Conservation (phyloP, 2,113 vertebrate species). For the Hemichromis elongatus region DNA sequence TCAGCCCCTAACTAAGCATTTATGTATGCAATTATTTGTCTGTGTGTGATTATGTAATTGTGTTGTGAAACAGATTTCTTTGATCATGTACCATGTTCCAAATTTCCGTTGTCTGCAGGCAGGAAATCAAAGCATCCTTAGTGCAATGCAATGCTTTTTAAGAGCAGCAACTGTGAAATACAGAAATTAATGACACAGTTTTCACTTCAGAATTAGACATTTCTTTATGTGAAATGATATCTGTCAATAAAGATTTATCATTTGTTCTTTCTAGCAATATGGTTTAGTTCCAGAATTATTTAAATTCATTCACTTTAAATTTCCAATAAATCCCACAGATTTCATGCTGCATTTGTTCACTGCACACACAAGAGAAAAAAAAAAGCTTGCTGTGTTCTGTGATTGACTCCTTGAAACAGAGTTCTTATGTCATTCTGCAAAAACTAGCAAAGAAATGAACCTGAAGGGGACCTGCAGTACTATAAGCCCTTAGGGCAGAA, state of each 20-base stretch:
- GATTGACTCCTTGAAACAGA: not conserved
- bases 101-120: slow-evolving; percentile 29
- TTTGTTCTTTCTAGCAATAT: not conserved
- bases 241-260: not conserved
- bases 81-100: slow-evolving; percentile 41
- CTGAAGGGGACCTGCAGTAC: not conserved
- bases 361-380: not conserved
- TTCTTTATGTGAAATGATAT: not conserved
- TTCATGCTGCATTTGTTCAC: slow-evolving; percentile 1
- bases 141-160: not conserved
- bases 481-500: not conserved
- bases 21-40: not conserved
- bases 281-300: not conserved
- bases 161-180: slow-evolving; percentile 22
- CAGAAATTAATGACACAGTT: slow-evolving; percentile 25
- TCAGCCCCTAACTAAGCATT: not conserved
- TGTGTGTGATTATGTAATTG: not conserved
- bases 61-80: slow-evolving; percentile 11
- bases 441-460: not conserved
- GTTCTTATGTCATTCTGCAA: not conserved
- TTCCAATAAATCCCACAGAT: not conserved
- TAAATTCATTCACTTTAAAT: not conserved
- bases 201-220: not conserved
- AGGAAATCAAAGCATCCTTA: slow-evolving; percentile 45
- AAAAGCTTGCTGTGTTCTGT: not conserved